A percentile compares a stretch with the other conserved stretches of the same genome.
Conservation (phyloP, 2,888 invertebrate genomes). For the Drosophila anceps region DNA sequence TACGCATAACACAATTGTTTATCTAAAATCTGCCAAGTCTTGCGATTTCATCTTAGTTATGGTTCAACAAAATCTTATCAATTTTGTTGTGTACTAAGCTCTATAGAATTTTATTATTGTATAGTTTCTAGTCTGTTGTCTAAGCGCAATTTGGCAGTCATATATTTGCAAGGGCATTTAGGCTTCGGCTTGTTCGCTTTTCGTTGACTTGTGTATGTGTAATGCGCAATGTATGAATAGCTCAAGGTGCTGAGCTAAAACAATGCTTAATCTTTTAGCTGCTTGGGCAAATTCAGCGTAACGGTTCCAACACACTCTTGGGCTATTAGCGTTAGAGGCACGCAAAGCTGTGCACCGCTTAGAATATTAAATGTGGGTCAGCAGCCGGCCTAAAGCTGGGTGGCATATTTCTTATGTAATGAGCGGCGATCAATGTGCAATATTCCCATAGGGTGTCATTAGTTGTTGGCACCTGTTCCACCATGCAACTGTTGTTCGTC, state of each 20-base stretch:
- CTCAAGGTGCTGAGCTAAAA: slow-evolving; percentile 11
- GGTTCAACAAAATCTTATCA: neutral
- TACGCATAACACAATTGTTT: neutral
- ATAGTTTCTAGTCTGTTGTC: neutral
- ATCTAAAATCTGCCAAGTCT: neutral
- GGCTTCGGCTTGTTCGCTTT: neutral
- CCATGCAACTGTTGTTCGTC: slow-evolving; percentile 27
- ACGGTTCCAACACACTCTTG: slow-evolving; percentile 33
- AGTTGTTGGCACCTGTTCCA: slow-evolving; percentile 43
- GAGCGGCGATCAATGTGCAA: slow-evolving; percentile 26
- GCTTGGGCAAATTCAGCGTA: slow-evolving; percentile 22
- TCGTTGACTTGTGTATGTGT: neutral
- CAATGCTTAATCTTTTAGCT: neutral
- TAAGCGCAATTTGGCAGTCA: too few species aligned
- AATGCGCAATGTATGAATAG: neutral
- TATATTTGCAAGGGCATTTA: neutral
- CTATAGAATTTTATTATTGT: neutral
- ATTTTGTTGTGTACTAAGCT: neutral
- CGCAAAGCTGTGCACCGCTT: slow-evolving; percentile 55
- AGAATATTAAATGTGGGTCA: slow-evolving; percentile 70
- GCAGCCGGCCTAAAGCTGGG: slow-evolving; percentile 12
- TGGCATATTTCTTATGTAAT: slow-evolving; percentile 60
- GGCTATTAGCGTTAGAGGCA: slow-evolving; percentile 46
- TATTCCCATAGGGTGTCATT: slow-evolving; percentile 47
- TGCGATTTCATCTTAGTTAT: neutral